phyloP scores from a whole-genome alignment of 53 echinoderm and acorn worm genomes.

The Echinarachnius parma region DNA sequence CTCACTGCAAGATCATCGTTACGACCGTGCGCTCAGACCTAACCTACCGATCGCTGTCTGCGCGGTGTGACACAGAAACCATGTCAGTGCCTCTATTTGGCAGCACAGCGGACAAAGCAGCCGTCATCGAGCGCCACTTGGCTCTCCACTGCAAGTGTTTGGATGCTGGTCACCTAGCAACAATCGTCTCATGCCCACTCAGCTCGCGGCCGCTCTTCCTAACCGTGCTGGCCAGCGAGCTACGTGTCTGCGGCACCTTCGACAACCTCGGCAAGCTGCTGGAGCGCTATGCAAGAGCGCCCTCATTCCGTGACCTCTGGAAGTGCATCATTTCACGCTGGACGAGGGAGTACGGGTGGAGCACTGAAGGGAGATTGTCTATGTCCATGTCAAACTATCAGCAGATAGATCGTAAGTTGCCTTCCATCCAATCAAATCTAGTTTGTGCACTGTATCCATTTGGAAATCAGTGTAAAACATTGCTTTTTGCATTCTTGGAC shows the following conservation, averaged over 20 bases:
- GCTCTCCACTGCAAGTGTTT: conserved; percentile 83
- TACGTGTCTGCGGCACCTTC: conserved; percentile 74
- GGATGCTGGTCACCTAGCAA: conserved; percentile 59
- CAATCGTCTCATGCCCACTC: conserved; percentile 66
- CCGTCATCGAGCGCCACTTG: conserved; percentile 67
- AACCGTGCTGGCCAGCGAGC: conserved; percentile 87
- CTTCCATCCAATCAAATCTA: not conserved
- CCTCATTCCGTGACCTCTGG: conserved; percentile 87
- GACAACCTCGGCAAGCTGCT: conserved; percentile 61
- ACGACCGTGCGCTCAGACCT: conserved; percentile 82
- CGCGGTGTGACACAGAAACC: conserved; percentile 52
- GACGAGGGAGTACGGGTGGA: conserved; percentile 90
- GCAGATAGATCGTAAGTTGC: conserved; percentile 29
- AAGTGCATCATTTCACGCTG: conserved; percentile 77
- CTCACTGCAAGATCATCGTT: conserved; percentile 79
- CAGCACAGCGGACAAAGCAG: conserved; percentile 52
- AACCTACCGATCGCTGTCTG: conserved; percentile 76
- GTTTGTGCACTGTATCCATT: not conserved
- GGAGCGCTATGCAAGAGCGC: conserved; percentile 67
- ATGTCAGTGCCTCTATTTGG: conserved; percentile 58
- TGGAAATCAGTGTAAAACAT: no score
- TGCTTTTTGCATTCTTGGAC: no score
- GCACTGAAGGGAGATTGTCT: conserved; percentile 60
- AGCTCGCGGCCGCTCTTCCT: conserved; percentile 88
- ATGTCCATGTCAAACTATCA: conserved; percentile 40